A percentile compares a stretch with the other conserved stretches of the same genome.
phyloP scores from a whole-genome alignment of 2,113 vertebrate genomes.

The Hystrix cristata region DNA sequence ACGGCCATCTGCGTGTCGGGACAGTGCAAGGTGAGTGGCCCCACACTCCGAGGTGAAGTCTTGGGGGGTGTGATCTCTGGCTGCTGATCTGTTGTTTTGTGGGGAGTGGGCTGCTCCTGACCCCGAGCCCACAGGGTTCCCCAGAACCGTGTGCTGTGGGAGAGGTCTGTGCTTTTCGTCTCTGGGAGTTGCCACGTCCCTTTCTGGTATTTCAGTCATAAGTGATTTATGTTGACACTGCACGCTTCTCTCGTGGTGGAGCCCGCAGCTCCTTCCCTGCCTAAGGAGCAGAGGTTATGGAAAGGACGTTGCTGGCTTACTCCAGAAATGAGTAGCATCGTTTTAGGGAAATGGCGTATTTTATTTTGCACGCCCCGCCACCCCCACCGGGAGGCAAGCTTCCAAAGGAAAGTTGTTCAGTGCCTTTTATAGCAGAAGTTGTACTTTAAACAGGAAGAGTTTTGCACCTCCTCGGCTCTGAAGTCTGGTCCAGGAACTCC shows the following conservation, averaged over 20 bases:
- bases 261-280: neutral
- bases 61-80: accelerated
- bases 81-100: neutral
- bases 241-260: neutral
- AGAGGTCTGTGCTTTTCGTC: neutral
- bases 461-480: conserved; percentile 25
- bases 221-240: neutral
- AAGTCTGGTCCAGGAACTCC: conserved; percentile 59
- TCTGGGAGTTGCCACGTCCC: neutral
- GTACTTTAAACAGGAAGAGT: conserved; percentile 60
- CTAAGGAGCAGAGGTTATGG: neutral
- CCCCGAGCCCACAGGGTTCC: accelerated
- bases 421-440: conserved; percentile 52
- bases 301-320: neutral
- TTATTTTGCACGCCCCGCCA: conserved; percentile 55
- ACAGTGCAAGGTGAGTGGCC: conserved; percentile 93
- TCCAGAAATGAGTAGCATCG: accelerated
- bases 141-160: neutral
- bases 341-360: conserved; percentile 2
- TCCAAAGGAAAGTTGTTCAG: conserved; percentile 48
- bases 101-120: neutral
- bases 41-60: neutral
- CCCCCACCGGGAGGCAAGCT: neutral
- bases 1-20: conserved; percentile 94
- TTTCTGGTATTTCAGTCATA: neutral